Evolutionary conservation across 2,113 vertebrate genomes (phyloP).

Genomic region (Heterochromis multidens): DNA sequence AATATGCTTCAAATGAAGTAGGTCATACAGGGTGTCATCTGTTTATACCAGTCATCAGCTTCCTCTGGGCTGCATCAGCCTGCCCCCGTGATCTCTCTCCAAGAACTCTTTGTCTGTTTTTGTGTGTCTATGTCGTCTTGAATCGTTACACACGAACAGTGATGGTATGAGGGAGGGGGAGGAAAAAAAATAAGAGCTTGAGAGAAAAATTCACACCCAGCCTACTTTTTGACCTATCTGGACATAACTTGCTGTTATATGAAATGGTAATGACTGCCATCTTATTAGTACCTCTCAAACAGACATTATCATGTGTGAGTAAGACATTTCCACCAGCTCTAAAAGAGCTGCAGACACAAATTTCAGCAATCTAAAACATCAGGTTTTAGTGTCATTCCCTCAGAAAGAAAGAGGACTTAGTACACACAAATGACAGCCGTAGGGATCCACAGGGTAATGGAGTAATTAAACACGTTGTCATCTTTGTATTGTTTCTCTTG

Average conservation of each 20-base stretch:
- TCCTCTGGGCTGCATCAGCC: not conserved
- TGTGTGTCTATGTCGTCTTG: conserved; percentile 5
- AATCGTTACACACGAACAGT: not conserved
- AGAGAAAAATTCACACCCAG: not conserved
- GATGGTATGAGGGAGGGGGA: not conserved
- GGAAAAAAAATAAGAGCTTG: not conserved
- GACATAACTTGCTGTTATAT: not conserved
- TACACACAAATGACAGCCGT: not conserved
- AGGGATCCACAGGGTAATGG: not conserved
- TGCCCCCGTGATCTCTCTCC: conserved; percentile 1
- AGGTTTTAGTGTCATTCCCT: conserved; percentile 5
- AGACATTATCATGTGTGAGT: not conserved
- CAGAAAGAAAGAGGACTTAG: not conserved
- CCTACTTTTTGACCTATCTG: not conserved
- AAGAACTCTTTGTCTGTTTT: not conserved
- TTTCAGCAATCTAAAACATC: conserved; percentile 4
- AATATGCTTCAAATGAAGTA: not conserved
- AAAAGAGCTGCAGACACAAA: not conserved
- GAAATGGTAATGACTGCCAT: not conserved
- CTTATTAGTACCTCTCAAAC: not conserved
- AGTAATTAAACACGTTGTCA: not conserved
- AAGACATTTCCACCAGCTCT: not conserved
- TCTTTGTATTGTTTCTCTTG: not conserved
- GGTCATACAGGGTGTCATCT: not conserved
- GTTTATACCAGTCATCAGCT: not conserved